These are phyloP conservation scores for Corythornis madagascariensis DNA, from an alignment of 2,113 vertebrate species.

Conservation along the genomic window DNA sequence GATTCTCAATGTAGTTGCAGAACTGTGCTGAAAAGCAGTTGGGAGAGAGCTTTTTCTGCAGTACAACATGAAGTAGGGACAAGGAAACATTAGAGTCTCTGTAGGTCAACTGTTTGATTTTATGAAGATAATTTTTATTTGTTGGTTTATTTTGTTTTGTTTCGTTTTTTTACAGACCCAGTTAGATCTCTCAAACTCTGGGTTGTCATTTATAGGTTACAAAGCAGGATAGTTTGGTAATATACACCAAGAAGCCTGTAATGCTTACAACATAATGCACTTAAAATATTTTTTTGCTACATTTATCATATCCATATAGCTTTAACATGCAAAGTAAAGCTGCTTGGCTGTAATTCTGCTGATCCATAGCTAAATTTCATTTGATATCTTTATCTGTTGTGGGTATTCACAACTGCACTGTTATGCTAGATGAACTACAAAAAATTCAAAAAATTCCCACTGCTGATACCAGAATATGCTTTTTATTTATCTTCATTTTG, in stretches of 20 bases:
- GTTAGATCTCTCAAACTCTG: not conserved
- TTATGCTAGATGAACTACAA: not conserved
- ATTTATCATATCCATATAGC: not conserved
- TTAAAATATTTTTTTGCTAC: not conserved
- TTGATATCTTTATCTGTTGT: not conserved
- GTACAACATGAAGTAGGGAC: not conserved
- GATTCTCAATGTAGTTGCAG: not conserved
- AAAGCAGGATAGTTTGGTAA: not conserved
- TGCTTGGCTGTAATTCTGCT: not conserved
- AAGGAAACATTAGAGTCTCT: not conserved
- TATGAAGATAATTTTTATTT: not conserved
- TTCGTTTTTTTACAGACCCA: not conserved
- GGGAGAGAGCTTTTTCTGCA: not conserved
- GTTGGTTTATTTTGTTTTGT: not conserved
- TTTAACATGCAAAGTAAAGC: not conserved
- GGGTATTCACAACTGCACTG: not conserved
- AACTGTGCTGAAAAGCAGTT: not conserved
- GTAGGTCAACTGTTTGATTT: not conserved
- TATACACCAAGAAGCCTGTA: not conserved
- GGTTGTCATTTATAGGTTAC: not conserved
- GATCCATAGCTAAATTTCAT: not conserved
- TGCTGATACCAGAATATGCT: not conserved
- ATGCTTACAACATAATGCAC: not conserved
- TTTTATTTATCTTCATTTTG: not conserved
- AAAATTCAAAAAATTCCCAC: not conserved